Evolutionary conservation across 2,797 vertebrate species (phyloP).

Genomic region (Alauda arvensis): DNA sequence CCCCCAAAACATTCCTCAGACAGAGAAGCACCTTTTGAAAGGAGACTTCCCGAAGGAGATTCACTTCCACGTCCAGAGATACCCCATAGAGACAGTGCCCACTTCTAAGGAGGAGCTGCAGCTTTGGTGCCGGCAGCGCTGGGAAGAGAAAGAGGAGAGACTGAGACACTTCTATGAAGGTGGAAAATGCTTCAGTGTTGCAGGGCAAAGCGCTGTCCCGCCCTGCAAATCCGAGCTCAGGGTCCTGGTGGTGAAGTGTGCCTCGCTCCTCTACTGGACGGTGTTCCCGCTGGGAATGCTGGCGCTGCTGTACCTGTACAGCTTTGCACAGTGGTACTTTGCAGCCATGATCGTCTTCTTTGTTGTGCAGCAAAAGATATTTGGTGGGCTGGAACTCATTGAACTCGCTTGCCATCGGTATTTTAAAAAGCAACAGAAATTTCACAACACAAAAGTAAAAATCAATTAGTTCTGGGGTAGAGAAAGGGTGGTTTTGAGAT

Average conservation of each 20-base stretch:
- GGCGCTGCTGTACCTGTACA: slow-evolving; percentile 79
- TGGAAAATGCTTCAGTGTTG: slow-evolving; percentile 73
- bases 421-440: slow-evolving; percentile 57
- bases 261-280: slow-evolving; percentile 90
- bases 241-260: slow-evolving; percentile 82
- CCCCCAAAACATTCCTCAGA: slow-evolving; percentile 94
- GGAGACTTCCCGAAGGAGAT: slow-evolving; percentile 93
- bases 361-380: slow-evolving; percentile 80
- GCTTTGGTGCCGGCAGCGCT: slow-evolving; percentile 89
- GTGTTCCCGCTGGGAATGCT: slow-evolving; percentile 78
- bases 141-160: slow-evolving; percentile 90
- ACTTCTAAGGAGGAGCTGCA: slow-evolving; percentile 77
- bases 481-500: neutral
- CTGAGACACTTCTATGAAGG: slow-evolving; percentile 85
- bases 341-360: slow-evolving; percentile 75
- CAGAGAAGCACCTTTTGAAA: slow-evolving; percentile 88
- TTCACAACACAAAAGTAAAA: slow-evolving; percentile 9
- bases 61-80: slow-evolving; percentile 90
- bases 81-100: slow-evolving; percentile 81
- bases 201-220: slow-evolving; percentile 75
- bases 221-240: slow-evolving; percentile 92
- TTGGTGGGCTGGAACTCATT: slow-evolving; percentile 90
- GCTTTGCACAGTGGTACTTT: slow-evolving; percentile 80
- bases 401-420: slow-evolving; percentile 86
- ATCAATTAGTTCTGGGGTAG: neutral